Evolutionary conservation across 1,140 invertebrate genomes (phyloP), one percentile per base, ranked within the genome.

Genomic region (Rhagoletis zephyria): DNA sequence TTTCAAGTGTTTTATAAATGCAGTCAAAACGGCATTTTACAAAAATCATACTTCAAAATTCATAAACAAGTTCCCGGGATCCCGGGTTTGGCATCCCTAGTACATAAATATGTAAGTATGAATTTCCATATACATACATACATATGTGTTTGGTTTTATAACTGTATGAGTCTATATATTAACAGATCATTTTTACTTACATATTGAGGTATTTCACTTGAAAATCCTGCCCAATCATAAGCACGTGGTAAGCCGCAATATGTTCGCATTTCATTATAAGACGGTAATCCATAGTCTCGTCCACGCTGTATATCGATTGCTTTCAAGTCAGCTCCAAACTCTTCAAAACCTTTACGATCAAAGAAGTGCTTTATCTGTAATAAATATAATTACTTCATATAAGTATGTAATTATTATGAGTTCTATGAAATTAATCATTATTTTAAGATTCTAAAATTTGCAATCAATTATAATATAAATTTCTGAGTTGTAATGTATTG

Each of bases 281-380:
- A 95, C 0, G 96, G 95, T 1, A 98, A 92, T 45, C 97, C 97
- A 90, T 98, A 97, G 93, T 99, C 98, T 56, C 98, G 94, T 74
- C 96, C 97, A 91, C 98, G 95, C 90, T 98, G 97, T 81, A 98
- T 96, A 89, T 98, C 97, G 40, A 96, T 94, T 0, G 97, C 95
- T 61, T 96, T 95, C 42, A 98, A 93, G 94, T 98, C 98, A 7
- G 88, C 87, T 0, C 91, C 91, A 51, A 87, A 92, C 6, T 91
- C 90, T 65, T 92, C 89, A 10, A 90, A 90, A n/a, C 95, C 94
- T 59, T 94, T 94, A 85, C 94, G 94, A 93, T 97, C 97, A 9
- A 98, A 93, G 91, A 95, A 96, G 88, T 96, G 94, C 2, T 96
- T 97, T 10, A 98, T 95, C 93, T 88, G 42, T 14, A 65, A n/a